Base-by-base conservation (phyloP, 2,113 vertebrate genomes). In the Hippolais icterina region DNA sequence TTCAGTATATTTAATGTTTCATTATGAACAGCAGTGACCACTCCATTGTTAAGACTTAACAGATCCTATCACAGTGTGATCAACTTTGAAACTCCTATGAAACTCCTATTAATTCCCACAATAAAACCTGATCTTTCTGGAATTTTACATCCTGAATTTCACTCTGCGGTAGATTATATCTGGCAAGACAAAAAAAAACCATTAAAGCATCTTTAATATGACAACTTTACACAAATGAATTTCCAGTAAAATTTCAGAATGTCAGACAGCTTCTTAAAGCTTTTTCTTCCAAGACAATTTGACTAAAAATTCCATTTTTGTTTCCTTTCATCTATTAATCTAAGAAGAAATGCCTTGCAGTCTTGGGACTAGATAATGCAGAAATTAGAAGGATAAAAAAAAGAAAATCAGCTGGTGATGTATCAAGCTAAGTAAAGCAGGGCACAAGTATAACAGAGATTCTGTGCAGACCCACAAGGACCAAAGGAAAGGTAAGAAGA, bases 11-110 rank as follows among this genome's bases (percentile, higher is more conserved):
- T 89, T 93, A 82, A 92, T 57, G 65, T 46, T 93, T 92, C 94
- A 65, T 94, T 95, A 95, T 65, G 61, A 96, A 64, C 88, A 94
- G 72, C 80, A 96, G 88, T 86, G 93, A 94, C 92, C 88, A 89
- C 24, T 94, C 41, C 46, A 84, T 89, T 95, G 83, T 95, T 87
- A 90, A 57, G 69, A 86, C 42, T 54, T 60, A 96, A 91, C 29
- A 91, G 53, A 92, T 86, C 68, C 86, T 91, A 91, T 71, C 83
- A 90, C 25, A 52, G 60, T 74, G 60, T 47, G 50, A 90, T 90
- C 79, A 86, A 60, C 83, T 94, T 92, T 90, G 83, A 93, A 93
- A 90, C 65, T 90, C 56, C 29, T 70, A 84, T 90, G 83, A 93
- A 93, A 90, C 65, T 90, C 56, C 29, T 70, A 84, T 78, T 90